Conservation (phyloP, 2,888 invertebrate genomes). For the Mechanitis messenoides region DNA sequence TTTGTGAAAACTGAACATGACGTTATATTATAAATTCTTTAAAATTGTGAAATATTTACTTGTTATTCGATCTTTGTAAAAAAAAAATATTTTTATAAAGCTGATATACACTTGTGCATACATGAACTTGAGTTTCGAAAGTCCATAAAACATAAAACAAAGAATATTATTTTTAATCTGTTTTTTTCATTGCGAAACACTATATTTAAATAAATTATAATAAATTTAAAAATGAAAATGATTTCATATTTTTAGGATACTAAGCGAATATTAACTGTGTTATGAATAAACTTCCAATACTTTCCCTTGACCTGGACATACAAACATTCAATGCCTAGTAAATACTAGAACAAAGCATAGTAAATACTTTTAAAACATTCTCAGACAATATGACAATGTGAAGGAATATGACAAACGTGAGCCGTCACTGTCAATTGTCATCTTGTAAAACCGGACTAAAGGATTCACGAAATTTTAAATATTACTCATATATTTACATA, state of each 20-base stretch:
- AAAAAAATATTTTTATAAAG: neutral
- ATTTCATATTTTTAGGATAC: too few species aligned
- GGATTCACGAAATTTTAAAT: constrained; percentile 23
- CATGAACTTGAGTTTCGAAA: neutral
- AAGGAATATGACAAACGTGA: constrained; percentile 19
- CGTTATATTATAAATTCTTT: neutral
- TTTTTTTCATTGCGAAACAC: too few species aligned
- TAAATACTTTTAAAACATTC: neutral
- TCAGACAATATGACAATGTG: constrained; percentile 9
- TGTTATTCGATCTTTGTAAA: neutral
- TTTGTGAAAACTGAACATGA: neutral
- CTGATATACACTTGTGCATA: neutral
- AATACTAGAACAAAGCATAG: too few species aligned
- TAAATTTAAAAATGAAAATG: neutral
- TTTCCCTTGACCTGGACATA: constrained; percentile 22
- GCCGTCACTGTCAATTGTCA: constrained; percentile 15
- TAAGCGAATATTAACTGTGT: too few species aligned
- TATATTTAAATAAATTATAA: neutral
- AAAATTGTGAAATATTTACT: neutral
- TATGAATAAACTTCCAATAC: constrained; percentile 8
- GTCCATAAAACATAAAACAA: too few species aligned
- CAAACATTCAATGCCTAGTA: neutral
- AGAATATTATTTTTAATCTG: too few species aligned
- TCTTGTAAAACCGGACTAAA: constrained; percentile 21
- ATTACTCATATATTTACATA: constrained; percentile 33